phyloP scores from a whole-genome alignment of 2,113 vertebrate genomes.

The Gadus macrocephalus region DNA sequence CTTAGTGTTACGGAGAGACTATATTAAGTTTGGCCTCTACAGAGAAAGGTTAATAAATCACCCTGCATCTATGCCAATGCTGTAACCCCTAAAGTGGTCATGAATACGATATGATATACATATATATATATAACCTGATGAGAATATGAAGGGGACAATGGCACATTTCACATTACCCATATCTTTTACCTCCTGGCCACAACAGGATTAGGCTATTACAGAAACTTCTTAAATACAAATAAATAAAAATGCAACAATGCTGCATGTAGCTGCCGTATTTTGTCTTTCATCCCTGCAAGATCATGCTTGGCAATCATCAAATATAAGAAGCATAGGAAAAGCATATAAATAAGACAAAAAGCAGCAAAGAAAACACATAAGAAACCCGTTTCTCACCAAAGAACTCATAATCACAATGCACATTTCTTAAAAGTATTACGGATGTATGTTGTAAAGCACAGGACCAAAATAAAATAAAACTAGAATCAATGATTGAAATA shows the following conservation, averaged over 20 bases:
- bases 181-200: not conserved
- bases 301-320: not conserved
- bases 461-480: no score
- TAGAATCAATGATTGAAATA: no score
- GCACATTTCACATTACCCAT: not conserved
- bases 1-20: not conserved
- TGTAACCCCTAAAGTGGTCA: slow-evolving; percentile 18
- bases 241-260: no score
- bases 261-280: not conserved
- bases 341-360: not conserved
- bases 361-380: not conserved
- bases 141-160: not conserved
- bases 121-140: not conserved
- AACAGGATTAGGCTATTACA: no score
- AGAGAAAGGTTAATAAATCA: no score
- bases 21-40: not conserved
- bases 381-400: no score
- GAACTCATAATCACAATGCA: no score
- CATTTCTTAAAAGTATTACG: no score
- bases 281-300: not conserved
- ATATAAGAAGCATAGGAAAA: not conserved
- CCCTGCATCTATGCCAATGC: no score
- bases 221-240: no score
- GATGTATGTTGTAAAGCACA: no score
- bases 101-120: not conserved